Evolutionary conservation across 2,797 vertebrate species (phyloP).

Genomic region (Hirundo rustica): DNA sequence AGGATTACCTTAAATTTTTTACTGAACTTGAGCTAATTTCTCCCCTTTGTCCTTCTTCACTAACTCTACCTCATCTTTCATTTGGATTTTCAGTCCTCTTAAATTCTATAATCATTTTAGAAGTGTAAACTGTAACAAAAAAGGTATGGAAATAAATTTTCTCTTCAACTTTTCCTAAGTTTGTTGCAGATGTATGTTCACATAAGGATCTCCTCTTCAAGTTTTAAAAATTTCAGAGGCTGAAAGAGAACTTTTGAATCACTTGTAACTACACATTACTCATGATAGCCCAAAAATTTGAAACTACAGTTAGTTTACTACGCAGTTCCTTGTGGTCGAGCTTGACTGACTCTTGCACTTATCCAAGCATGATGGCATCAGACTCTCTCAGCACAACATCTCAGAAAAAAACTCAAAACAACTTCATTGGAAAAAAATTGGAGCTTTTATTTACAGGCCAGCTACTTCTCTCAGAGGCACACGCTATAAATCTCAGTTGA

Average conservation of each 20-base stretch:
- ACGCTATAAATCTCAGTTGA: neutral
- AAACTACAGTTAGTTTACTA: neutral
- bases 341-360: neutral
- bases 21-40: neutral
- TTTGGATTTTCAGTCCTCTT: neutral
- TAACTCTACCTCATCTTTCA: neutral
- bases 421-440: neutral
- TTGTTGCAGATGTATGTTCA: neutral
- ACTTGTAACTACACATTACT: neutral
- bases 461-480: neutral
- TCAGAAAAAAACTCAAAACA: neutral
- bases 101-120: neutral
- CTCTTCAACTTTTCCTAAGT: neutral
- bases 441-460: neutral
- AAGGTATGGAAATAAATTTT: neutral
- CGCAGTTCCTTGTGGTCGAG: neutral
- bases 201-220: neutral
- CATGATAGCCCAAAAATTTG: neutral
- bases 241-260: neutral
- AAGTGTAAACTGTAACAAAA: neutral
- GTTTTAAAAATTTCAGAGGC: neutral
- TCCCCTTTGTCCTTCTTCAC: neutral
- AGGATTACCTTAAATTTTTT: neutral
- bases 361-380: neutral
- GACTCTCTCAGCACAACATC: neutral